These are phyloP conservation scores for Bufo gargarizans DNA, from an alignment of 2,113 vertebrate genomes.

Conservation along the genomic window DNA sequence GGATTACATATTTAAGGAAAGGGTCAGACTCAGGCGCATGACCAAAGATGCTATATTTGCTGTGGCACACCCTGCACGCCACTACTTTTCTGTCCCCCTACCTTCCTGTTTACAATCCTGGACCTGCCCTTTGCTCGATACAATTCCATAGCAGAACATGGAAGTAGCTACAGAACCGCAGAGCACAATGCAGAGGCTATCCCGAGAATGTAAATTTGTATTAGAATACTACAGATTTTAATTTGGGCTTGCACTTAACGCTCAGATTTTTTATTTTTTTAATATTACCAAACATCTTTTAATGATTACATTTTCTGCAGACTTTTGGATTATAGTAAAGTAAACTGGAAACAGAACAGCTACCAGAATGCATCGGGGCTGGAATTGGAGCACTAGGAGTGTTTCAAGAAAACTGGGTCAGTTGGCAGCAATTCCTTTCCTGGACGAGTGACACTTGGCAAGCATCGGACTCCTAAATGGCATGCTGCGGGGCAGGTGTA, in stretches of 20 bases:
- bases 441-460: conserved; percentile 51
- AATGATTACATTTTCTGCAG: conserved; percentile 34
- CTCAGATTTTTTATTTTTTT: not conserved
- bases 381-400: conserved; percentile 15
- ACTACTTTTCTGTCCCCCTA: too few relatives aligned
- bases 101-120: too few relatives aligned
- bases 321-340: conserved; percentile 8
- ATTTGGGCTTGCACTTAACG: too few relatives aligned
- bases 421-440: conserved; percentile 35
- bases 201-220: not conserved
- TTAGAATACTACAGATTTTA: not conserved
- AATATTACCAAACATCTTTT: conserved; percentile 35
- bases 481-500: conserved; percentile 38
- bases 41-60: too few relatives aligned
- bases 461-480: not conserved
- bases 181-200: too few relatives aligned
- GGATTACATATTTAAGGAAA: too few relatives aligned
- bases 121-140: too few relatives aligned
- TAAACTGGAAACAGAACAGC: not conserved
- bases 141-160: too few relatives aligned
- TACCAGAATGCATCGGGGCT: conserved; percentile 20
- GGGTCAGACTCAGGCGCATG: too few relatives aligned
- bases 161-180: too few relatives aligned
- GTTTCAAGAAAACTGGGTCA: conserved; percentile 54
- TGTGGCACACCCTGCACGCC: too few relatives aligned